Evolutionary conservation across 2,888 invertebrate genomes (phyloP), one percentile per base, ranked within the genome.

Genomic region (Polymixis flavicincta): DNA sequence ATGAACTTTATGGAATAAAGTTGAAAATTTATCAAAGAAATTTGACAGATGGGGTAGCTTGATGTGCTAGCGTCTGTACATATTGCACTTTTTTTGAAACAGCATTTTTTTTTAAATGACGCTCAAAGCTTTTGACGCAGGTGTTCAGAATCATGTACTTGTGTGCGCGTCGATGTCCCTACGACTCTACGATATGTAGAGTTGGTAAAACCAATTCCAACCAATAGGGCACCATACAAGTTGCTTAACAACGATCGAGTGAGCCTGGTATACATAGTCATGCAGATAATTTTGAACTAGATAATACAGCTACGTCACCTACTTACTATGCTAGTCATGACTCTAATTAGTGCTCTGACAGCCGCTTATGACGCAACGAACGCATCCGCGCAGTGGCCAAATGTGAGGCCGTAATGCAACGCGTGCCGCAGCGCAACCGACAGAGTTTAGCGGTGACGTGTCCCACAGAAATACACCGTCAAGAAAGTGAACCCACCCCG

Each of bases 401-500:
- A 90, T 87, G 87, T 88, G 89, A 87, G 81, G 84, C 86, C 72
- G 87, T 87, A 88, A 89, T 88, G 90, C 88, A 91, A 85, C 86
- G 85, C 88, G 84, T 83, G 87, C 83, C 83, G 77, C 83, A 84
- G 77, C 82, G 88, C 85, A 88, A 89, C 87, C 84, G 84, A 87
- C 84, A 88, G 74, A 76, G 84, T 85, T 76, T 87, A 88, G 90
- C 71, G 74, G 90, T 94, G 94, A 95, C 93, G 94, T 85, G 90
- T 72, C 89, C 87, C 78, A 83, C 92, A 90, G 86, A 93, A 95
- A 94, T 94, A 94, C 89, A 89, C 89, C 78, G 83, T 86, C 89
- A 89, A 89, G 91, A 88, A 81, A 87, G 82, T 71, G 81, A 88
- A 89, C 87, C 85, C 85, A 88, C 88, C 85, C 86, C 83, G 88